These are phyloP conservation scores for Anagyrus pseudococci DNA, from an alignment of 2,888 invertebrate species.

Conservation along the genomic window DNA sequence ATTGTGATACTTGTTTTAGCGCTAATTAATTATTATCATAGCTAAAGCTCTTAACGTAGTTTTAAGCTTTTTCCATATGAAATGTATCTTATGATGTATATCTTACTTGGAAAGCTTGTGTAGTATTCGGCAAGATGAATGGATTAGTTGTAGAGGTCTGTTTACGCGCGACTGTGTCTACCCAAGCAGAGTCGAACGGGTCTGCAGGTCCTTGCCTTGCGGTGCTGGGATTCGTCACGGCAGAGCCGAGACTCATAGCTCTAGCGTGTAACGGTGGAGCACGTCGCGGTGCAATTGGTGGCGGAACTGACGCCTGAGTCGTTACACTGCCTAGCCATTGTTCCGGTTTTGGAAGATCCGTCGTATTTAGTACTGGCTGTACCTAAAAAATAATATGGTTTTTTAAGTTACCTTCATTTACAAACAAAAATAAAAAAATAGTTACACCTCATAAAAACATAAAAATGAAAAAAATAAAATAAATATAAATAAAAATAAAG, in stretches of 20 bases:
- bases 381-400: conserved; percentile 46
- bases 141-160: conserved; percentile 68
- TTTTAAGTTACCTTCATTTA: neutral
- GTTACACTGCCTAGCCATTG: conserved; percentile 83
- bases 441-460: no score
- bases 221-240: conserved; percentile 50
- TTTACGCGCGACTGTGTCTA: conserved; percentile 67
- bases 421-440: neutral
- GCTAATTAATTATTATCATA: no score
- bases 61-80: no score
- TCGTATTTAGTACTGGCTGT: conserved; percentile 59
- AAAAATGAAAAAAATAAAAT: no score
- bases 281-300: conserved; percentile 59
- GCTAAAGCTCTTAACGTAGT: no score
- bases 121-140: conserved; percentile 65
- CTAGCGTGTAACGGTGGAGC: conserved; percentile 66
- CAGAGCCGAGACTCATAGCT: conserved; percentile 65
- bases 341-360: conserved; percentile 76
- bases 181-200: conserved; percentile 88
- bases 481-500: no score
- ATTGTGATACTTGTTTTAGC: no score
- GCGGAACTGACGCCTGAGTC: conserved; percentile 61
- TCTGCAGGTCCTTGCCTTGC: conserved; percentile 44
- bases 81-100: neutral
- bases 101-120: conserved; percentile 65